Evolutionary conservation across 2,888 invertebrate genomes (phyloP).

Genomic region (Catocala fraxini): DNA sequence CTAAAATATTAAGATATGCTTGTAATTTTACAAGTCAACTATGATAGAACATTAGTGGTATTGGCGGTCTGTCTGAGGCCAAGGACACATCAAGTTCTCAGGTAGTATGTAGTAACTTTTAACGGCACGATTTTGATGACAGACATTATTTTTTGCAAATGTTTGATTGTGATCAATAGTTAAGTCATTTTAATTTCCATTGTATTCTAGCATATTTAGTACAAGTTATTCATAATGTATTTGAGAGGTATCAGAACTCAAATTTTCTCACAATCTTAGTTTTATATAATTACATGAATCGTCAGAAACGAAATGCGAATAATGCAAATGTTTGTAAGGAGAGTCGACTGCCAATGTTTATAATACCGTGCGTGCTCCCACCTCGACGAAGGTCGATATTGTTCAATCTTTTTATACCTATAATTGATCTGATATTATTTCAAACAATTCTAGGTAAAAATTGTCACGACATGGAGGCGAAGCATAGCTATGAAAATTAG

Average conservation of each 20-base stretch:
- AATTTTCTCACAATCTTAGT: not conserved
- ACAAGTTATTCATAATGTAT: constrained; percentile 2
- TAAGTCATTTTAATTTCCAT: not conserved
- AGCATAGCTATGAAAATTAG: not conserved
- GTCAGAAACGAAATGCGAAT: constrained; percentile 39
- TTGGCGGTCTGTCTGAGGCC: constrained; percentile 27
- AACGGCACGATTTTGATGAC: constrained; percentile 37
- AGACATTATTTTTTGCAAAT: constrained; percentile 27
- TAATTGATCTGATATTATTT: constrained; percentile 28
- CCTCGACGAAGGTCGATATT: constrained; percentile 44
- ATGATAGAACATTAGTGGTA: constrained; percentile 36
- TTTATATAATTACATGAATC: constrained; percentile 26
- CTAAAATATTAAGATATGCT: constrained; percentile 26
- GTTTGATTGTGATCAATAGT: constrained; percentile 18
- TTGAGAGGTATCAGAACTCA: not conserved
- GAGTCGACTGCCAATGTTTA: constrained; percentile 47
- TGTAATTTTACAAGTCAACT: constrained; percentile 24
- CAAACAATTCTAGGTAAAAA: constrained; percentile 12
- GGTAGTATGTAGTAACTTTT: constrained; percentile 41
- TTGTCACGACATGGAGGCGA: not conserved
- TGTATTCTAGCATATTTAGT: constrained; percentile 1
- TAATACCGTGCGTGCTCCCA: constrained; percentile 48
- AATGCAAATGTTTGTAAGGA: constrained; percentile 40
- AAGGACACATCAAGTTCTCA: constrained; percentile 43
- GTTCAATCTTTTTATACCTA: constrained; percentile 44